Percentiles rank a stretch among this genome's conserved stretches.
Conservation (phyloP, 2,113 vertebrate species). For the Menidia beryllina region DNA sequence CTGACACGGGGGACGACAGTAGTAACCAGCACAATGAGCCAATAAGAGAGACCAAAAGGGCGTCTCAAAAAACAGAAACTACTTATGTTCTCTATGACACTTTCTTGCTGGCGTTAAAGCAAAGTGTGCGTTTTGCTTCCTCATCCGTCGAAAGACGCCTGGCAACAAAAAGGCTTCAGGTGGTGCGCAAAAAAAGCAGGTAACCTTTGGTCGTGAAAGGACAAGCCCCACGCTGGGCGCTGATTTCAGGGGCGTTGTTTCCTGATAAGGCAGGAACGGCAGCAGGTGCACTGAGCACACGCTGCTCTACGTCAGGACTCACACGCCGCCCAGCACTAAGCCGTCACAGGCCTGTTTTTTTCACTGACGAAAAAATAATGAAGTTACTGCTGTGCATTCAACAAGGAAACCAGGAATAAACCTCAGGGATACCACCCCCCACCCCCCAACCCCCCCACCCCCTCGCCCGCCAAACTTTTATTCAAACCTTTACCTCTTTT, state of each 20-base stretch:
- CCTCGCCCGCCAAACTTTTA: conserved; percentile 15
- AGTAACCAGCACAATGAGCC: not conserved
- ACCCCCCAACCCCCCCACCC: too few relatives aligned
- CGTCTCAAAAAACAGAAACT: not conserved
- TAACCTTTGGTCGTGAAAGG: conserved; percentile 67
- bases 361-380: conserved; percentile 29
- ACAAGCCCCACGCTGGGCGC: conserved; percentile 49
- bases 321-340: not conserved
- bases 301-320: conserved; percentile 16
- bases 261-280: conserved; percentile 63
- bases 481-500: not conserved
- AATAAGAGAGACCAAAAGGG: not conserved
- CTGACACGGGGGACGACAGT: conserved; percentile 6
- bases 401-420: conserved; percentile 56
- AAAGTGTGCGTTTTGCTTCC: not conserved
- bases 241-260: conserved; percentile 47
- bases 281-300: conserved; percentile 69
- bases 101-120: not conserved
- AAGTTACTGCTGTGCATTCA: conserved; percentile 58
- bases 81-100: conserved; percentile 3
- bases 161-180: conserved; percentile 2
- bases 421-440: not conserved
- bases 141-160: not conserved
- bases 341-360: conserved; percentile 16
- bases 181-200: conserved; percentile 14